Evolutionary conservation across 1,140 invertebrate genomes (phyloP).

Genomic region (Drosophila melanica): DNA sequence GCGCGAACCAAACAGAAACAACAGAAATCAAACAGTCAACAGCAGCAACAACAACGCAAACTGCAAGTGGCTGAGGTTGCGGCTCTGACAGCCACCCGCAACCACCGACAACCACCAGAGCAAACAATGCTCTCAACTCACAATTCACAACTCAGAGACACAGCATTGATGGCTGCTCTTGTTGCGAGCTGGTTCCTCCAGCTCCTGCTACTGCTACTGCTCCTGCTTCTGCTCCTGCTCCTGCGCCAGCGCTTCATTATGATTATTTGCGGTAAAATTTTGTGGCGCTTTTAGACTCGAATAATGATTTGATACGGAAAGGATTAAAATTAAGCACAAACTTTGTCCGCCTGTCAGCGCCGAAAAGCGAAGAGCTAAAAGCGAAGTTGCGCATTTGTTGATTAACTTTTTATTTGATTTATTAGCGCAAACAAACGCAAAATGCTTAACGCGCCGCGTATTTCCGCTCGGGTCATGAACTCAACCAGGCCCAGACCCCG

Average conservation of each 20-base stretch:
- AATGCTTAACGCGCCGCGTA: conserved; percentile 48
- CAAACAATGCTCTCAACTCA: conserved; percentile 32
- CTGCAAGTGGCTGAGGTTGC: conserved; percentile 69
- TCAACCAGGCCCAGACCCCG: conserved; percentile 26
- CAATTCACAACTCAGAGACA: no score
- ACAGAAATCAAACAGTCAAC: conserved; percentile 54
- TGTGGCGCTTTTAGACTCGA: conserved; percentile 63
- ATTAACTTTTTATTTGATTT: conserved; percentile 82
- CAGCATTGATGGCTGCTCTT: background rate
- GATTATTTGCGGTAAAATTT: conserved; percentile 83
- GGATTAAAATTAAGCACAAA: conserved; percentile 82
- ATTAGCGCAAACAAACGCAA: conserved; percentile 66
- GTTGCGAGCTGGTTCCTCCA: conserved; percentile 5
- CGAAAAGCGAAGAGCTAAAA: background rate
- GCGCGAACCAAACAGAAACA: conserved; percentile 78
- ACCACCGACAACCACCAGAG: conserved; percentile 35
- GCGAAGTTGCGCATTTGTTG: conserved; percentile 65
- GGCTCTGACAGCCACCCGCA: conserved; percentile 45
- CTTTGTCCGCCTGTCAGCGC: conserved; percentile 51
- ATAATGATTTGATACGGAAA: conserved; percentile 79
- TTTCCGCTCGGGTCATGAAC: conserved; percentile 69
- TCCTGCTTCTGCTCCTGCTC: no score
- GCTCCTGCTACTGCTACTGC: background rate
- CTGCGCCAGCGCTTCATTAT: conserved; percentile 65
- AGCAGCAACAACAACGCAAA: conserved; percentile 53